Evolutionary conservation across 2,888 invertebrate genomes (phyloP).

Genomic region (Digitonthophagus gazella): DNA sequence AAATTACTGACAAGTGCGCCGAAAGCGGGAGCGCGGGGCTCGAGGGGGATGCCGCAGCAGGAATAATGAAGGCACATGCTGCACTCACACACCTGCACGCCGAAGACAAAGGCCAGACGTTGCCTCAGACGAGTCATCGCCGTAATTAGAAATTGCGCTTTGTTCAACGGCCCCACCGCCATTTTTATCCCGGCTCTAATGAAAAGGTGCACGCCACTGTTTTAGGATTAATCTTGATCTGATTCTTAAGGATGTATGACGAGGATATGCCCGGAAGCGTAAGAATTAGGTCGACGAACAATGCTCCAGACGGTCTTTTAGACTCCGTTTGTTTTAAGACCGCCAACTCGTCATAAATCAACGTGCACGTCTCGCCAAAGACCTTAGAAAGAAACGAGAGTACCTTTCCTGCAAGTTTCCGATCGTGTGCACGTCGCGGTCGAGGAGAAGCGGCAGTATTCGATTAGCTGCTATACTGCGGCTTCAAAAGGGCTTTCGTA

Average conservation of each 20-base stretch:
- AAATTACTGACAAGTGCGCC: conserved; percentile 16
- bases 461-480: neutral
- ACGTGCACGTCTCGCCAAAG: neutral
- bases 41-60: conserved; percentile 3
- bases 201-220: conserved; percentile 11
- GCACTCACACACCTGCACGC: conserved; percentile 14
- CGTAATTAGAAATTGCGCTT: conserved; percentile 14
- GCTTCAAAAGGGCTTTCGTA: conserved; percentile 42
- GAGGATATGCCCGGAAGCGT: conserved; percentile 7
- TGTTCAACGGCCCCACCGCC: conserved; percentile 6
- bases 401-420: neutral
- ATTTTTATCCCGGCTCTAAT: conserved; percentile 1
- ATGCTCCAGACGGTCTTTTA: neutral
- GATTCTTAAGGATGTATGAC: conserved; percentile 9
- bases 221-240: conserved; percentile 15
- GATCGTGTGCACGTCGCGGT: neutral
- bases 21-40: neutral
- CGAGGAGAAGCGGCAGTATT: neutral
- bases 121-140: conserved; percentile 13
- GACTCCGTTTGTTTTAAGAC: neutral
- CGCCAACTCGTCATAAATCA: neutral
- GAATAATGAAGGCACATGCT: conserved; percentile 15
- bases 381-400: neutral
- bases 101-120: conserved; percentile 15
- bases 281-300: conserved; percentile 7